Evolutionary conservation across 37 sponge, comb jelly and placozoan genomes (phyloP).

Genomic region (Dysidea cf. avara): DNA sequence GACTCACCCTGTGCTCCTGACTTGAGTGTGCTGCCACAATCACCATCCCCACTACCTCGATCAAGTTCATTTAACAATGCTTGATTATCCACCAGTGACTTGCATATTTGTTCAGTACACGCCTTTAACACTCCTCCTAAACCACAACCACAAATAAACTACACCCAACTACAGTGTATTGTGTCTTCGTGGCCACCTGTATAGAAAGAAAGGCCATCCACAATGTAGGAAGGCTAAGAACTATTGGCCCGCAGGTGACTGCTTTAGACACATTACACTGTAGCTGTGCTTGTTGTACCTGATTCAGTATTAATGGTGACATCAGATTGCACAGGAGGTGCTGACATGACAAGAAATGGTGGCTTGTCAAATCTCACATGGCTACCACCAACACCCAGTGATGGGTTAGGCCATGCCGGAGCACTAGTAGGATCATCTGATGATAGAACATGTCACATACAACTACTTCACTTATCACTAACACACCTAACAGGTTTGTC

Average conservation of each 20-base stretch:
- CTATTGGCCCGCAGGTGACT: too few relatives aligned
- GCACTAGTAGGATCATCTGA: constrained; percentile 66
- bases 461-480: too few relatives aligned
- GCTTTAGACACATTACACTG: too few relatives aligned
- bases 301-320: too few relatives aligned
- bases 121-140: too few relatives aligned
- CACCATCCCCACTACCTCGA: constrained; percentile 90
- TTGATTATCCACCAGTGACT: constrained; percentile 36
- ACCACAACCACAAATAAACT: too few relatives aligned
- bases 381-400: constrained; percentile 3
- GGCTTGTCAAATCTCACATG: constrained; percentile 19
- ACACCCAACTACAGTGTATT: too few relatives aligned
- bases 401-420: constrained; percentile 69
- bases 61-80: constrained; percentile 84
- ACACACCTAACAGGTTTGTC: constrained; percentile 46
- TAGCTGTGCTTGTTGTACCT: too few relatives aligned
- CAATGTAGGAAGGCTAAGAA: too few relatives aligned
- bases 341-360: constrained; percentile 12
- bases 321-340: neutral
- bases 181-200: too few relatives aligned
- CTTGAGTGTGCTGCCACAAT: constrained; percentile 87
- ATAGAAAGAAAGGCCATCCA: too few relatives aligned
- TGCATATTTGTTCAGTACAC: constrained; percentile 27
- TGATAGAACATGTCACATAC: neutral
- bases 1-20: constrained; percentile 56